A percentile compares a stretch with the other conserved stretches of the same genome.
phyloP scores from a whole-genome alignment of 1,140 invertebrate species.

The Drosophila nigrodunni region DNA sequence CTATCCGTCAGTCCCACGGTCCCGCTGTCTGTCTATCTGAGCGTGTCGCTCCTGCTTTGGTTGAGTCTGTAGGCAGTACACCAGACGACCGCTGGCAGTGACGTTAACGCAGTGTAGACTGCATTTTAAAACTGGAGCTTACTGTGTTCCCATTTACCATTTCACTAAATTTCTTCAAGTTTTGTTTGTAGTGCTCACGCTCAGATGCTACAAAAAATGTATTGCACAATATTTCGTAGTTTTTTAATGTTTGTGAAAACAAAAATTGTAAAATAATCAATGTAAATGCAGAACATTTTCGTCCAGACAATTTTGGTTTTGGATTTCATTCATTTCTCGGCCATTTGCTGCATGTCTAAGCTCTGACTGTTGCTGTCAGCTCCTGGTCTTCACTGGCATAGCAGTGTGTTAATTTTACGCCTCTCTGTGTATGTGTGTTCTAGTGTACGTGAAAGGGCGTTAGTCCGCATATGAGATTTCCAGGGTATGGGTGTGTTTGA shows the following conservation, averaged over 20 bases:
- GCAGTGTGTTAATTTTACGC: constrained; percentile 77
- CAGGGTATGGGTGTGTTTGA: constrained; percentile 19
- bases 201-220: background rate
- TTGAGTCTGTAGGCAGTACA: constrained; percentile 49
- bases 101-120: constrained; percentile 33
- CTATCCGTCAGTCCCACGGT: background rate
- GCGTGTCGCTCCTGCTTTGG: constrained; percentile 19
- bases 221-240: background rate
- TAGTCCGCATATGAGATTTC: background rate
- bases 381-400: constrained; percentile 37
- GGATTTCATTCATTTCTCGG: constrained; percentile 62
- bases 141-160: constrained; percentile 8
- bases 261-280: constrained; percentile 17
- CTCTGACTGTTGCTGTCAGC: constrained; percentile 15
- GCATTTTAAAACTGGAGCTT: constrained; percentile 44
- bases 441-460: constrained; percentile 5
- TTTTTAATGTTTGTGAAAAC: constrained; percentile 1
- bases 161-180: background rate
- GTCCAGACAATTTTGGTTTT: constrained; percentile 14
- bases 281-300: constrained; percentile 32
- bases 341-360: constrained; percentile 75
- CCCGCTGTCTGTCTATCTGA: constrained; percentile 24
- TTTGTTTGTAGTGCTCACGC: background rate
- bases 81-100: constrained; percentile 55
- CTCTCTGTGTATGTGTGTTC: constrained; percentile 18